These are phyloP conservation scores for Hycleus cichorii DNA, from an alignment of 1,140 invertebrate genomes.

Conservation along the genomic window DNA sequence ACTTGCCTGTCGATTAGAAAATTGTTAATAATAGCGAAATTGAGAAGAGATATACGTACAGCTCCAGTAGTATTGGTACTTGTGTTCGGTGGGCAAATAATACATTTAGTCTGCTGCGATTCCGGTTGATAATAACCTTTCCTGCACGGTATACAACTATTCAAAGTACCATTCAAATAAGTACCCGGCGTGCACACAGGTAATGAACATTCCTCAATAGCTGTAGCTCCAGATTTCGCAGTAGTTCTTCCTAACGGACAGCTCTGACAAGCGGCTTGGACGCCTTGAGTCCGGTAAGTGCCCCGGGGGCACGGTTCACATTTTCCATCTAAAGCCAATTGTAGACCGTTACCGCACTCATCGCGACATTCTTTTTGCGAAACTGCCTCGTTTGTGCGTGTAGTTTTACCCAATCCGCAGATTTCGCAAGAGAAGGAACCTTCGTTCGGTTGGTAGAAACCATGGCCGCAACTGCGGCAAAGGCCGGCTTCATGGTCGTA, in stretches of 20 bases:
- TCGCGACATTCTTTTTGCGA: conserved; percentile 81
- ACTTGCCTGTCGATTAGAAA: conserved; percentile 49
- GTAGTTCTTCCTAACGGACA: conserved; percentile 89
- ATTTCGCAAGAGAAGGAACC: conserved; percentile 84
- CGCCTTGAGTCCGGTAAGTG: conserved; percentile 79
- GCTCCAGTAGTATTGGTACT: conserved; percentile 78
- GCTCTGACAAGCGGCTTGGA: conserved; percentile 77
- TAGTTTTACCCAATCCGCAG: conserved; percentile 89
- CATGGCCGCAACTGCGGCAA: conserved; percentile 87
- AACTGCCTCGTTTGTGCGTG: conserved; percentile 82
- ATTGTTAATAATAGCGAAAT: neutral
- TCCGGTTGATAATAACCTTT: conserved; percentile 91
- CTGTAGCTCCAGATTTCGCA: conserved; percentile 68
- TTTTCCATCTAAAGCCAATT: conserved; percentile 78
- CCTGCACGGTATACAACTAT: conserved; percentile 81
- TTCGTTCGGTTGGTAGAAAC: conserved; percentile 86
- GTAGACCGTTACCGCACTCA: conserved; percentile 85
- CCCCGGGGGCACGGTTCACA: conserved; percentile 90
- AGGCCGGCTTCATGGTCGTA: conserved; percentile 78
- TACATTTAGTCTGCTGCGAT: conserved; percentile 79
- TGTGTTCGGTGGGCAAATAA: conserved; percentile 85
- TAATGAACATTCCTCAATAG: conserved; percentile 84
- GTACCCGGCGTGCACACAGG: conserved; percentile 79
- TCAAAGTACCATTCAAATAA: conserved; percentile 76
- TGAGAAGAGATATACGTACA: conserved; percentile 47